phyloP scores from a whole-genome alignment of 1,140 invertebrate genomes.

The Gerris buenoi region DNA sequence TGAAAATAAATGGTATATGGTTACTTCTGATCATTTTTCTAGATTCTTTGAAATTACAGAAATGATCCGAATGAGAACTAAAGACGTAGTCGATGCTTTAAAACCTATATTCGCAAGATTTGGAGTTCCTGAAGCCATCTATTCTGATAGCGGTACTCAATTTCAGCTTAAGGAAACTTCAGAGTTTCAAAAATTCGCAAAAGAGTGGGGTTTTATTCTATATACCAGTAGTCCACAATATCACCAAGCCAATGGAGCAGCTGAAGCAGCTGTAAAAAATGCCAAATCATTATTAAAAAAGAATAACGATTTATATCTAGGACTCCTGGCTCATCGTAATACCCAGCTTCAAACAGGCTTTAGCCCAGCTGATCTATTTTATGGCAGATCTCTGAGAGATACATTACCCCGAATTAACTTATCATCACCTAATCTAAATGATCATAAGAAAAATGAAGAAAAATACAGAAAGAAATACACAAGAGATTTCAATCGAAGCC shows the following conservation, averaged over 20 bases:
- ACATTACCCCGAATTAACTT: not conserved
- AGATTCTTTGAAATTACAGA: not conserved
- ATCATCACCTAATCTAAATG: too few species aligned
- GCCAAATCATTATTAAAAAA: not conserved
- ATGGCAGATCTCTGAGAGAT: not conserved
- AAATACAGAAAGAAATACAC: too few species aligned
- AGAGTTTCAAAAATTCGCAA: slow-evolving; percentile 2
- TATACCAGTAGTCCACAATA: slow-evolving; percentile 3
- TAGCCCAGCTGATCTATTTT: not conserved
- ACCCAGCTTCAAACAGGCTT: not conserved
- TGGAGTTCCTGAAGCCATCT: slow-evolving; percentile 1
- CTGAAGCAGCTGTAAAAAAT: slow-evolving; percentile 2
- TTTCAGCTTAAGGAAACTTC: not conserved
- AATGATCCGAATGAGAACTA: not conserved
- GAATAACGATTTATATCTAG: not conserved
- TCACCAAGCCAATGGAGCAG: slow-evolving; percentile 3
- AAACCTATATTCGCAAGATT: slow-evolving; percentile 5
- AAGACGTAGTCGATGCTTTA: not conserved
- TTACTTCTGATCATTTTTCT: not conserved
- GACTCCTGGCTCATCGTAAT: not conserved
- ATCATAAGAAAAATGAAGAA: too few species aligned
- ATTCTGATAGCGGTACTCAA: slow-evolving; percentile 2
- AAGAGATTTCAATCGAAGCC: too few species aligned
- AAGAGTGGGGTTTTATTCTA: slow-evolving; percentile 3
- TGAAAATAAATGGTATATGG: not conserved